Evolutionary conservation across 2,888 invertebrate species (phyloP), one percentile per base, ranked within the genome.

Genomic region (Tenthredo amoena): DNA sequence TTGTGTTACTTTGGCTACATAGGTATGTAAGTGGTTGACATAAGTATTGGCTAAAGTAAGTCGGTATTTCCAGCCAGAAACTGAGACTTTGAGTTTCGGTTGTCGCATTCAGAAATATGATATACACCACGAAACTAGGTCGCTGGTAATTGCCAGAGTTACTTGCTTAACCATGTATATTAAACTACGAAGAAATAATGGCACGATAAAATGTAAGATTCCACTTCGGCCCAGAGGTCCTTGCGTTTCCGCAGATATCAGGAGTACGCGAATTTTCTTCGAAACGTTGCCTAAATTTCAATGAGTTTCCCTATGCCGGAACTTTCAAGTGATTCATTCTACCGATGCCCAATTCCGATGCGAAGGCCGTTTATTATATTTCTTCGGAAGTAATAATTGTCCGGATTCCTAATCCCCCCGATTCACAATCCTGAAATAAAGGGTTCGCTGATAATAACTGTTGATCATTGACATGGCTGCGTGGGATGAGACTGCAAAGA

Each of bases 91-190:
- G 40, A 43, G 76, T 47, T 47, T 76, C 18, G 43, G 62, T 68
- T 71, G 86, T 87, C 77, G 86, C 84, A 87, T 87, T 86, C 82
- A 86, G 86, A 87, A 88, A 62, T 26, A 62, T 86, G 88, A 76
- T 47, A 47, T 86, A 86, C 76, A 83, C 62, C 10, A 58, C 86
- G 87, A 86, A 91, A 91, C 87, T 90, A 86, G 91, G 91, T 90
- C 89, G 87, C 81, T 86, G 88, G 88, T 90, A 90, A 91, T 91
- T 91, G 90, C 90, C 86, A 86, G 89, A 90, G 90, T 91, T 91
- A 91, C 90, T 91, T 37, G 87, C 89, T 89, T 86, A 88, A 88
- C 88, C 88, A 89, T 89, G 90, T 87, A 87, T 87, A 87, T 86
- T 72, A 84, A 50, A 72, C 55, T 62, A 68, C 21, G 26, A 50